Base-by-base conservation (phyloP, 2,797 vertebrate species). In the Tapirus indicus region DNA sequence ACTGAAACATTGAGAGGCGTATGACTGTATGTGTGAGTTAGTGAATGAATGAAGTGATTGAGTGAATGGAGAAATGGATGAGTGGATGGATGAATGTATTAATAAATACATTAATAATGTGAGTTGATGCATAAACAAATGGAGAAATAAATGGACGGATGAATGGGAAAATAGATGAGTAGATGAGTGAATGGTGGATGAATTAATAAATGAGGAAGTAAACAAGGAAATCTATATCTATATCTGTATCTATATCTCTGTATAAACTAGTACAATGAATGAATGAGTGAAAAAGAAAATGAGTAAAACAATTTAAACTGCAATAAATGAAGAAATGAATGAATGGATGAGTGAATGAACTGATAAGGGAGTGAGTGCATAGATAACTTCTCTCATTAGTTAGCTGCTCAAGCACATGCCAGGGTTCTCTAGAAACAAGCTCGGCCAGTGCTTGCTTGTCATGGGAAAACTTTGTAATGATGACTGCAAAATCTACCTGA, bases 371-470 rank as follows among this genome's bases (percentile, higher is more conserved):
- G 9, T 7, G 54, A 32, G 21, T 2, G 23, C 14, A n/a, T 0
- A 17, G 47, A 0, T 5, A 1, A 1, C 66, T 8, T 60, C n/a
- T 49, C 44, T 66, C 17, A 0, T 41, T n/a, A 18, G 0, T 2
- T 4, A 32, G 47, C 6, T 1, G 86, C 56, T 18, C 54, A 1
- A 54, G 12, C 8, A 1, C 9, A 6, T 0, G 32, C 56, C 60
- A 0, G 8, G 1, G 4, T 0, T 20, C 17, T 54, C 54, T 5
- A 0, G 41, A 54, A 32, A 27, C 38, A 2, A 13, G 32, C 10
- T 49, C 0, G 5, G 0, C 16, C 17, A 0, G 6, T 0, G 41
- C 9, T 1, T 3, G 1, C 38, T 3, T 4, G 1, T 12, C 25
- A 1, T 0, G 52, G 52, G 14, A 23, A n/a, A 12, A 11, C 18